Conservation (phyloP, 1,140 invertebrate genomes). For the Aphaenogaster rudis region DNA sequence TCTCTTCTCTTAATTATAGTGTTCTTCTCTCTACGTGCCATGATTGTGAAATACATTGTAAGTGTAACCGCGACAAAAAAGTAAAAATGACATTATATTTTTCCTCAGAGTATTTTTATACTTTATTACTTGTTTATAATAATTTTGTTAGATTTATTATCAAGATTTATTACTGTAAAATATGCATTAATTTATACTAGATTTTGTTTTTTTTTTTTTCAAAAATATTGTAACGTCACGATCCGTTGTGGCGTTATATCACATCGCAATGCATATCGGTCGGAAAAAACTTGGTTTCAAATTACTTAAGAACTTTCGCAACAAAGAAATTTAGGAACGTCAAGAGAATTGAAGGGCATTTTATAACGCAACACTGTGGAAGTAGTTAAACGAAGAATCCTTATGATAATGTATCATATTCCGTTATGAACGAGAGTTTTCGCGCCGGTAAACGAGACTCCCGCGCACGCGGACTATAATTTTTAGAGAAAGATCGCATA, state of each 20-base stretch:
- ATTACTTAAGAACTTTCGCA: neutral
- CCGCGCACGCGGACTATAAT: conserved; percentile 59
- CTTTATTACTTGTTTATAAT: neutral
- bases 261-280: neutral
- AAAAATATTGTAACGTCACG: conserved; percentile 1
- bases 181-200: neutral
- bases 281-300: neutral
- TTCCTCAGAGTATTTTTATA: neutral
- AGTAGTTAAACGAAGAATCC: neutral
- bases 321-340: conserved; percentile 1
- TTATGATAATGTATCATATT: conserved; percentile 49
- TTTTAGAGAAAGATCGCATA: conserved; percentile 64
- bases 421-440: conserved; percentile 67
- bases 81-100: neutral
- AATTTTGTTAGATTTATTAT: neutral
- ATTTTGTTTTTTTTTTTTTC: neutral
- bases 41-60: neutral
- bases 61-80: neutral
- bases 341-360: neutral
- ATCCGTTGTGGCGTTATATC: neutral
- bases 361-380: conserved; percentile 10
- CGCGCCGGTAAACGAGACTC: conserved; percentile 58
- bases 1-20: neutral
- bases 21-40: neutral
- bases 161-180: neutral